phyloP scores from a whole-genome alignment of 2,113 vertebrate species.

The Phainopepla nitens region DNA sequence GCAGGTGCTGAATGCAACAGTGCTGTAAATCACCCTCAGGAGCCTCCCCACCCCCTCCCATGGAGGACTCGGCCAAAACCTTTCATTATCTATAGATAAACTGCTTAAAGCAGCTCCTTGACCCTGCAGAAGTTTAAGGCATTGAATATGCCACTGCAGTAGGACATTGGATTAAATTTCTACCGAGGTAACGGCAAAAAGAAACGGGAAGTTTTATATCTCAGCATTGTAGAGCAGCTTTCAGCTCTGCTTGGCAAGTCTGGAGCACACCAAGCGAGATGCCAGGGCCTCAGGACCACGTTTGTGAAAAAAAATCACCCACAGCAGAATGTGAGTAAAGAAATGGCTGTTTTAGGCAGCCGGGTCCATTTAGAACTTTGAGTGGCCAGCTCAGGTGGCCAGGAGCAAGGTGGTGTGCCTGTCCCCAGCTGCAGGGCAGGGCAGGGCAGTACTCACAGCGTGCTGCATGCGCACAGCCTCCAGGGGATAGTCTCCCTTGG shows the following conservation, averaged over 20 bases:
- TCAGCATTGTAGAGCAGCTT: neutral
- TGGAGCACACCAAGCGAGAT: neutral
- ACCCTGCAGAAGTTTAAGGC: neutral
- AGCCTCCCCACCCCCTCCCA: neutral
- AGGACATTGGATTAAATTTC: neutral
- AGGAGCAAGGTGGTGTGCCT: neutral
- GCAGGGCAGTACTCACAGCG: constrained; percentile 72
- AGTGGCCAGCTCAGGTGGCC: neutral
- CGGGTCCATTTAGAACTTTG: fast-evolving
- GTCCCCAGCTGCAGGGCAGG: neutral
- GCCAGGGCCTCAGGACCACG: fast-evolving
- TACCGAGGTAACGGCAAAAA: neutral
- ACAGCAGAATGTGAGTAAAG: fast-evolving
- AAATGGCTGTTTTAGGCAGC: fast-evolving
- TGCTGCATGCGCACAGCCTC: constrained; percentile 95
- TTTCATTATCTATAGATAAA: neutral
- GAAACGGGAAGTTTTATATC: fast-evolving
- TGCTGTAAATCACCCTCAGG: neutral
- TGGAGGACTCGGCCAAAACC: neutral
- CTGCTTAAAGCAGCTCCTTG: neutral
- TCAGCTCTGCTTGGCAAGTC: neutral
- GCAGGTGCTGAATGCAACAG: neutral
- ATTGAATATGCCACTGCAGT: neutral
- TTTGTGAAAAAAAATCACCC: neutral
- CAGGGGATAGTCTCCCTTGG: constrained; percentile 96